phyloP scores from a whole-genome alignment of 2,888 invertebrate genomes.

The Linnaemya tessellans region DNA sequence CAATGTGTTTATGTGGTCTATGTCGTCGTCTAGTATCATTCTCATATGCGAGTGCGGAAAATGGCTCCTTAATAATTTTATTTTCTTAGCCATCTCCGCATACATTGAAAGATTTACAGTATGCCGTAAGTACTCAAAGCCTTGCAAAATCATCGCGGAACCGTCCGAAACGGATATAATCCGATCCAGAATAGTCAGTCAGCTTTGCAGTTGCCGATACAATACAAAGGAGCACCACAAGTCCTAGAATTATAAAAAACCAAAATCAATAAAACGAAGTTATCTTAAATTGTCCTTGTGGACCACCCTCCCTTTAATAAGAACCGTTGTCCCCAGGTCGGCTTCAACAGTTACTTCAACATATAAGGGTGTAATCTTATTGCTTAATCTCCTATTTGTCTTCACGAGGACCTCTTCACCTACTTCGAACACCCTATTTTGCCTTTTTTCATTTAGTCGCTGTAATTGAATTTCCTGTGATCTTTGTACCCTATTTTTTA shows the following conservation, averaged over 20 bases:
- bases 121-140: background rate
- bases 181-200: too few species aligned
- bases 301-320: conserved; percentile 1
- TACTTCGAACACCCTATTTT: conserved; percentile 33
- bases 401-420: conserved; percentile 1
- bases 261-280: background rate
- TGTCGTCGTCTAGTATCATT: too few species aligned
- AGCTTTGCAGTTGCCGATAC: background rate
- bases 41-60: too few species aligned
- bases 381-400: conserved; percentile 40
- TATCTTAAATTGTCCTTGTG: conserved; percentile 1
- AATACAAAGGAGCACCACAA: background rate
- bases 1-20: too few species aligned
- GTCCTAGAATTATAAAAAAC: background rate
- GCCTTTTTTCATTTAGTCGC: conserved; percentile 16
- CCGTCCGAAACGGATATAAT: background rate
- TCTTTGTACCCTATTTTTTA: background rate
- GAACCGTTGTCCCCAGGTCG: conserved; percentile 13
- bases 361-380: conserved; percentile 33
- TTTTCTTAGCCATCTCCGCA: too few species aligned
- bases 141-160: background rate
- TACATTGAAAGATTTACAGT: too few species aligned
- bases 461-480: background rate
- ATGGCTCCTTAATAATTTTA: too few species aligned
- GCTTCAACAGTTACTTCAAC: background rate